Base-by-base conservation (phyloP, 1,140 invertebrate species). In the Pachypeltis micranthus region DNA sequence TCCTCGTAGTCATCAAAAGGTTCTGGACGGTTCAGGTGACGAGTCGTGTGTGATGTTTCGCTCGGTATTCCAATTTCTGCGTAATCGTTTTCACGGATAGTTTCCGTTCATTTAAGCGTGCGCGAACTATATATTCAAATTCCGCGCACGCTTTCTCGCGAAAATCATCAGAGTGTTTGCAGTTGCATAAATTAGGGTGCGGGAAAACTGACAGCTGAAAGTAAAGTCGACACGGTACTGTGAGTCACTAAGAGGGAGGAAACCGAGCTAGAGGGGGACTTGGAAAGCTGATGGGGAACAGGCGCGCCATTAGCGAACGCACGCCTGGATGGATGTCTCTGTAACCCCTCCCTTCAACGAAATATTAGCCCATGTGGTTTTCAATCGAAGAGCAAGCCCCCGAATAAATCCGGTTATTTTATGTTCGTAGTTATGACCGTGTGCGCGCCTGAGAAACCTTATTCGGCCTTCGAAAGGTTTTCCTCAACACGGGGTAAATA, bases 191-290 rank as follows among this genome's bases (percentile, higher is more conserved):
- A 16, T 51, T 16, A 51, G 47, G 7, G 47, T 51, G 47, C 47
- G 47, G 47, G 47, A 51, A 51, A 51, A 21, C 23, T 51, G 47
- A 51, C 47, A 51, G 47, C 47, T 51, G 47, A 51, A 51, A 51
- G 23, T 51, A 51, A 51, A 51, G 47, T 51, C 23, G 47, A 51
- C 47, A 51, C 47, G 47, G 23, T 21, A 10, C 23, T 51, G 10
- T 51, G 47, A 51, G 47, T 51, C 47, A 51, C 47, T 14, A 51
- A 21, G 47, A 21, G 21, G n/a, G n/a, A n/a, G n/a, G n/a, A n/a
- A n/a, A n/a, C n/a, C n/a, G 7, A 10, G 21, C 47, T 21, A 10
- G 47, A 21, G 19, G 47, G 47, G 10, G 47, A 51, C n/a, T n/a
- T n/a, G 47, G 12, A 14, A 14, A 10, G 10, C 23, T 4, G 47